Evolutionary conservation across 2,888 invertebrate species (phyloP).

Genomic region (Acronicta psi): DNA sequence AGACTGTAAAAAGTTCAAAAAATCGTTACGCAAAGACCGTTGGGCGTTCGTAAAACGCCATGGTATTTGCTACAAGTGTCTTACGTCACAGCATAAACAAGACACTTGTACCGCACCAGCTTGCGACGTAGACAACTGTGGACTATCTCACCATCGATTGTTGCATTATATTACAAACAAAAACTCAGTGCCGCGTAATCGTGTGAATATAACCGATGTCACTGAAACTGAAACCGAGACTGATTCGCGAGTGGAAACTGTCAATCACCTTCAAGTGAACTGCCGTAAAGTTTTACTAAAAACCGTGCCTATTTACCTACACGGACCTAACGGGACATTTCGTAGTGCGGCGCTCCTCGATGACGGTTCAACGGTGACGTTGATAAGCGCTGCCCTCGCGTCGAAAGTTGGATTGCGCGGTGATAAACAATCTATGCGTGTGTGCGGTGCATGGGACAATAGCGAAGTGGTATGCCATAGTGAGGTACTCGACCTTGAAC

Average conservation of each 20-base stretch:
- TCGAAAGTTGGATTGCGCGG: constrained; percentile 43
- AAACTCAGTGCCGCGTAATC: background rate
- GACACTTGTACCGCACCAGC: no score
- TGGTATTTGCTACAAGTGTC: no score
- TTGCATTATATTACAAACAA: no score
- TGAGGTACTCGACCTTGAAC: background rate
- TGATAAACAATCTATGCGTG: constrained; percentile 2
- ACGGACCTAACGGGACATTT: constrained; percentile 44
- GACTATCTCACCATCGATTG: no score
- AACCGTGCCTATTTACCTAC: constrained; percentile 41
- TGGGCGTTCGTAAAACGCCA: no score
- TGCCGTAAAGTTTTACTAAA: constrained; percentile 37
- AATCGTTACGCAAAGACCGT: no score
- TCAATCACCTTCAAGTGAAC: constrained; percentile 1
- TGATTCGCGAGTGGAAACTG: background rate
- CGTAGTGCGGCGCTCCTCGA: constrained; percentile 46
- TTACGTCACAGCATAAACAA: no score
- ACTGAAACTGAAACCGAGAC: background rate
- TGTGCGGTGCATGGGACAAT: constrained; percentile 1
- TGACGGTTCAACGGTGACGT: constrained; percentile 52
- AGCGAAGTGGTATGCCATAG: background rate
- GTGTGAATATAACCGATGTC: background rate
- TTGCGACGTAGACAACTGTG: no score
- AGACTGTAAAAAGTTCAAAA: no score
- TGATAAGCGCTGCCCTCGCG: constrained; percentile 41